Percentiles rank a stretch among this genome's conserved stretches.
phyloP scores from a whole-genome alignment of 2,113 vertebrate genomes.

The Platycercus adscitus region DNA sequence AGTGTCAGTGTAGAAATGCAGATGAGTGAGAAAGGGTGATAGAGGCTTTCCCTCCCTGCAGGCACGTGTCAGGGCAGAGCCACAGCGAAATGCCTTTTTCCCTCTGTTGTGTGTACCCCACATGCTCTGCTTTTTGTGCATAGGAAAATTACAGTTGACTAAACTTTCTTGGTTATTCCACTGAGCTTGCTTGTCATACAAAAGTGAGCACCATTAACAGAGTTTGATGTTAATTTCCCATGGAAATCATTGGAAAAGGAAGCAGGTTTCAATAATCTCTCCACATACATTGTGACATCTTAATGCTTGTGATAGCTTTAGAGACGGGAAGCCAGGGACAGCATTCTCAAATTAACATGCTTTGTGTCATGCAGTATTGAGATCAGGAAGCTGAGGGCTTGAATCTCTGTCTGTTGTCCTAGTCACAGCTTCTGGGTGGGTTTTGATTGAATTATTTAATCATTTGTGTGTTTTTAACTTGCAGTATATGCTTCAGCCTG shows the following conservation, averaged over 20 bases:
- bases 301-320: background rate
- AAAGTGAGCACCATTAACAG: background rate
- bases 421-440: background rate
- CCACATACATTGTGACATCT: background rate
- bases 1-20: background rate
- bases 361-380: background rate
- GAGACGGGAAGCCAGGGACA: background rate
- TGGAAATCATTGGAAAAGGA: slow-evolving; percentile 23
- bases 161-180: background rate
- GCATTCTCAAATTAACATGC: background rate
- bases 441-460: background rate
- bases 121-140: background rate
- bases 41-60: background rate
- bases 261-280: background rate
- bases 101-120: fast-evolving
- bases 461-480: background rate
- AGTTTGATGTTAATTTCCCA: background rate
- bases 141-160: background rate
- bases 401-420: background rate
- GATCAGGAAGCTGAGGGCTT: background rate
- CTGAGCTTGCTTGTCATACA: background rate
- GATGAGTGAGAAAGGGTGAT: background rate
- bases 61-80: background rate
- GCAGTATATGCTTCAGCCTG: background rate
- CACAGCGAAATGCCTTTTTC: background rate